Evolutionary conservation across 2,113 vertebrate genomes (phyloP).

Genomic region (Anolis carolinensis): DNA sequence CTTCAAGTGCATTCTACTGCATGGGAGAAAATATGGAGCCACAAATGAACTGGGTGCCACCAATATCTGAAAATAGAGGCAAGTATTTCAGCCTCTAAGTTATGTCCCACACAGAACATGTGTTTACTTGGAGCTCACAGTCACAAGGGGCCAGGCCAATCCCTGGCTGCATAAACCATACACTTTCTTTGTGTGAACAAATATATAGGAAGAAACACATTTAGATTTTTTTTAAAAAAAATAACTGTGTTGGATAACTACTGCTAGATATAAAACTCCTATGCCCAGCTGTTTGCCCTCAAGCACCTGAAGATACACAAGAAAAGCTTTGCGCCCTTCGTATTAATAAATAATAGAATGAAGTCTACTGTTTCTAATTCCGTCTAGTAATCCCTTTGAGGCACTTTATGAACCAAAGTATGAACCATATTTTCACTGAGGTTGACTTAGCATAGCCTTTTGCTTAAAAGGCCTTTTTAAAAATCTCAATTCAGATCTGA

Average conservation of each 20-base stretch:
- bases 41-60: too few relatives aligned
- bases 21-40: background rate
- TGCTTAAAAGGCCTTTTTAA: background rate
- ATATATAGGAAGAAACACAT: background rate
- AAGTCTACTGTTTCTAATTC: slow-evolving; percentile 15
- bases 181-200: background rate
- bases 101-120: background rate
- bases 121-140: background rate
- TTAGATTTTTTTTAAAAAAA: background rate
- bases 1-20: background rate
- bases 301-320: background rate
- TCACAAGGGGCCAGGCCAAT: too few relatives aligned
- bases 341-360: background rate
- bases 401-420: slow-evolving; percentile 34
- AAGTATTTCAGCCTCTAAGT: too few relatives aligned
- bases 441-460: background rate
- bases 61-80: background rate
- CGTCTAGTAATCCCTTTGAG: background rate
- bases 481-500: background rate
- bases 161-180: background rate
- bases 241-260: background rate
- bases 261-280: background rate
- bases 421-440: slow-evolving; percentile 1
- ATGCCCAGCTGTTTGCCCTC: background rate
- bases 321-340: background rate